Evolutionary conservation across 2,888 invertebrate genomes (phyloP).

Genomic region (Lordiphosa fenestrarum): DNA sequence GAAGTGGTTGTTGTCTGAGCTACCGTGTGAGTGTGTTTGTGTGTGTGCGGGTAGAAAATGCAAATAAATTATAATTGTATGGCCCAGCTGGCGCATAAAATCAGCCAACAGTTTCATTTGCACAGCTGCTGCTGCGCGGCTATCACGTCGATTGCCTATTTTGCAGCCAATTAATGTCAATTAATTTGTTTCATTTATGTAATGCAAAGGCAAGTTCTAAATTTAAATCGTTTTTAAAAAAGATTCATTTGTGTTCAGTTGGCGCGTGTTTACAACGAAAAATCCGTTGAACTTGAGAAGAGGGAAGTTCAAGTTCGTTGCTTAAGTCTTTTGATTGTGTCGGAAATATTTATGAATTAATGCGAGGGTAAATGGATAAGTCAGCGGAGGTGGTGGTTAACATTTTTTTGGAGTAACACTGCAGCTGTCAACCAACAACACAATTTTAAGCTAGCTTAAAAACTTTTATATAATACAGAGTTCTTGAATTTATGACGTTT

Average conservation of each 20-base stretch:
- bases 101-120: conserved; percentile 66
- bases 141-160: conserved; percentile 13
- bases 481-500: no score
- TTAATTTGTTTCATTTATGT: conserved; percentile 25
- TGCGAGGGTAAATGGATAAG: conserved; percentile 1
- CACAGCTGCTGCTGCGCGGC: conserved; percentile 31
- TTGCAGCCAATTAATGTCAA: conserved; percentile 11
- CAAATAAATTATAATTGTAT: conserved; percentile 65
- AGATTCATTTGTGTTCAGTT: conserved; percentile 16
- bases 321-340: conserved; percentile 61
- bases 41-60: conserved; percentile 45
- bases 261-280: conserved; percentile 28
- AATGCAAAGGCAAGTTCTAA: conserved; percentile 41
- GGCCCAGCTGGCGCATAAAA: conserved; percentile 64
- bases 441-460: no score
- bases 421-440: no score
- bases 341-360: conserved; percentile 27
- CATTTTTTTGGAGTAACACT: no score
- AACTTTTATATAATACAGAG: no score
- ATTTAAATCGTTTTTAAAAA: conserved; percentile 31
- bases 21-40: conserved; percentile 10
- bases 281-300: conserved; percentile 41
- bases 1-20: conserved; percentile 12
- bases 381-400: no score
- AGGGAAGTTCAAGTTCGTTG: conserved; percentile 61